A percentile compares a stretch with the other conserved stretches of the same genome.
Conservation (phyloP, 2,888 invertebrate species). For the Thera obeliscata region DNA sequence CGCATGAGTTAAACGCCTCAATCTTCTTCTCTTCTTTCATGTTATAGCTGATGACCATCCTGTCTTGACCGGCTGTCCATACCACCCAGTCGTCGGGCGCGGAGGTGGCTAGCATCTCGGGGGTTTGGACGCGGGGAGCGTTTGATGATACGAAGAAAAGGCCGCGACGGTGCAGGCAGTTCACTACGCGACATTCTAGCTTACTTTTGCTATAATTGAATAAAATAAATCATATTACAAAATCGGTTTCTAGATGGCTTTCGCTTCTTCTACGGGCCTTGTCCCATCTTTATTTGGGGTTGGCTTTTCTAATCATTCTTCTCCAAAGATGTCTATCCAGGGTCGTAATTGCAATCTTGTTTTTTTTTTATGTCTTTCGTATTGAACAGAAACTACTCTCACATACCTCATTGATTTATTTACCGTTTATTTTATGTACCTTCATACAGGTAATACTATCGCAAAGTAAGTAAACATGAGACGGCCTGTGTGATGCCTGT, state of each 20-base stretch:
- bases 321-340: no score
- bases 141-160: constrained; percentile 85
- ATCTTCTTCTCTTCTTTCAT: constrained; percentile 62
- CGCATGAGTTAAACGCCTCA: constrained; percentile 82
- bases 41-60: constrained; percentile 81
- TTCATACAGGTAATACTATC: no score
- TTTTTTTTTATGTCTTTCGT: no score
- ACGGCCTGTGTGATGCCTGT: no score
- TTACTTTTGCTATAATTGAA: constrained; percentile 62
- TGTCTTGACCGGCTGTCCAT: constrained; percentile 87
- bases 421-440: neutral
- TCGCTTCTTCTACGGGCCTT: no score
- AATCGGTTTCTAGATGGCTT: no score
- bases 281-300: no score
- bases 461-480: neutral
- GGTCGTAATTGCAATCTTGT: no score
- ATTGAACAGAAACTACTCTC: neutral
- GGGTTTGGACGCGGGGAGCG: constrained; percentile 59
- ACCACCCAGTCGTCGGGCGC: constrained; percentile 58
- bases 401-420: neutral
- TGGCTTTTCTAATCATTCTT: no score
- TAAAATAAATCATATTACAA: neutral
- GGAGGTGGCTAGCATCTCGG: constrained; percentile 9
- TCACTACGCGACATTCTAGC: constrained; percentile 63
- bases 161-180: constrained; percentile 83